Percentiles rank a stretch among this genome's conserved stretches.
Conservation (phyloP, 2,113 vertebrate genomes). For the Phalacrocorax aristotelis region DNA sequence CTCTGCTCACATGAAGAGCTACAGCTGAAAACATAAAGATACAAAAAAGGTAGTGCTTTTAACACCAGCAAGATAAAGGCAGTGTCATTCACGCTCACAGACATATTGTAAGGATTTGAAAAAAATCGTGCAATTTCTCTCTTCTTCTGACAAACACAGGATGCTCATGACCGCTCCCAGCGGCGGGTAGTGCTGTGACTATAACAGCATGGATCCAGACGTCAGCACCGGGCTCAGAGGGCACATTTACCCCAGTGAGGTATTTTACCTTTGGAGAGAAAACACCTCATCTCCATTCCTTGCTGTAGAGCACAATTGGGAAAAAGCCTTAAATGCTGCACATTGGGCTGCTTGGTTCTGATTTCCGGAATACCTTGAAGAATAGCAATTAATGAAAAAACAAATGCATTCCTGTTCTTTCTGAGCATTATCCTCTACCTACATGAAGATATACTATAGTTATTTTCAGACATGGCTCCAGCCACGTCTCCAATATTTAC, state of each 20-base stretch:
- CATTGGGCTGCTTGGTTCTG: background rate
- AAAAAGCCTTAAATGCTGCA: background rate
- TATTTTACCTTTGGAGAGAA: background rate
- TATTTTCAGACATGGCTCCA: background rate
- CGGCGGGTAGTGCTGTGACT: background rate
- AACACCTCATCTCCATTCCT: background rate
- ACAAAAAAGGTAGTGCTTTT: background rate
- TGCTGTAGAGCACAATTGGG: background rate
- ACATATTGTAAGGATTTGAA: background rate
- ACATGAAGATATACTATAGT: accelerated
- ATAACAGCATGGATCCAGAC: accelerated
- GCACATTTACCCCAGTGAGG: background rate
- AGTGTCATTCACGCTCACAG: background rate
- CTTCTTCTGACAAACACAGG: background rate
- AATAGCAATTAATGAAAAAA: no score
- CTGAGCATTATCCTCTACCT: accelerated
- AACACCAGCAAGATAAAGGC: background rate
- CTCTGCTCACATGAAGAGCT: background rate
- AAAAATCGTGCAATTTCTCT: background rate
- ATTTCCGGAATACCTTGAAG: background rate
- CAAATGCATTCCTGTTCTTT: background rate
- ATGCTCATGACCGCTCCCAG: background rate
- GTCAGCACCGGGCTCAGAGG: background rate
- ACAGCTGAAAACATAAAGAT: background rate
- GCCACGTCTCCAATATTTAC: background rate